Evolutionary conservation across 2,888 invertebrate species (phyloP), one percentile per base, ranked within the genome.

Genomic region (Heterodera filipjevi): DNA sequence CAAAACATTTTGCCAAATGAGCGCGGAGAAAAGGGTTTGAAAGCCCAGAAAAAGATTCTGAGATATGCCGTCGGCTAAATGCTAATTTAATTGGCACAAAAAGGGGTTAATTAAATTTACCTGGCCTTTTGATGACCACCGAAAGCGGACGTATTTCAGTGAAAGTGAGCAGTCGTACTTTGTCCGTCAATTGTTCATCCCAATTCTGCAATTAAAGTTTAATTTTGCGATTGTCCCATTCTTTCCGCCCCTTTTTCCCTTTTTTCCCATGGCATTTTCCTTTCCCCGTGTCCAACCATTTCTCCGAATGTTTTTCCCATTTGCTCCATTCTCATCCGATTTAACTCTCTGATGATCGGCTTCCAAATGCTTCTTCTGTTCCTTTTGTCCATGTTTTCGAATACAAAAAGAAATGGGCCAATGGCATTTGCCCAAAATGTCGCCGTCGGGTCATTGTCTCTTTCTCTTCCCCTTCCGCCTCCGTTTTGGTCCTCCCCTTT

Each of bases 1-100:
- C 59, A n/a, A n/a, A 27, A 59, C 59, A 59, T 59, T 59, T 64
- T 64, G 73, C 27, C 49, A 64, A 44, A 73, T 44, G 10, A 73
- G n/a, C 64, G 73, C 73, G n/a, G 59, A 64, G 49, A 49, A 73
- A 12, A 73, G n/a, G n/a, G 59, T 73, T 73, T 49, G 35, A 59
- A 73, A 35, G 44, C 73, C 73, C n/a, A 8, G 64, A n/a, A 64
- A n/a, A 49, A 75, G 75, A 64, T 75, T 75, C 32, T 32, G 10
- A 2, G 22, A 1, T 19, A 75, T 46, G 22, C 75, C 75, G n/a
- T 75, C 32, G 16, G 16, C 33, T 75, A 53, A 66, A 66, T 14
- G 66, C 19, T 27, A 27, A 59, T 19, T 53, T 53, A 59, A 59
- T 27, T 59, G n/a, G 27, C n/a, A n/a, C 6, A 59, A 59, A 59